Percentiles rank a stretch among this genome's conserved stretches.
Evolutionary conservation across 2,797 vertebrate species (phyloP).

Genomic region (Lepus townsendii): DNA sequence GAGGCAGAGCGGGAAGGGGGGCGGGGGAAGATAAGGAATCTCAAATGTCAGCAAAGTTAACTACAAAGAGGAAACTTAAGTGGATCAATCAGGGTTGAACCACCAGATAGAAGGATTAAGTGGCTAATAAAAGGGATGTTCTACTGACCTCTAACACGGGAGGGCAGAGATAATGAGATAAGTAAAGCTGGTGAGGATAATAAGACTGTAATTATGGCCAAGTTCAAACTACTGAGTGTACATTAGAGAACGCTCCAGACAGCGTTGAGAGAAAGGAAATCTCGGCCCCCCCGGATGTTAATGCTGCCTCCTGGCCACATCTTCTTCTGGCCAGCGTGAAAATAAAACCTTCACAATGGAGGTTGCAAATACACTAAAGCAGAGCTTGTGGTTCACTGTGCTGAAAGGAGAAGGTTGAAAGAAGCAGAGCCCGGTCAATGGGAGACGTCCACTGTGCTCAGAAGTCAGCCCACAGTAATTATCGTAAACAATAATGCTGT

Average conservation of each 20-base stretch:
- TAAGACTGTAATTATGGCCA: constrained; percentile 89
- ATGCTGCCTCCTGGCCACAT: neutral
- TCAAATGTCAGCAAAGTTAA: constrained; percentile 89
- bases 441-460: neutral
- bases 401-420: neutral
- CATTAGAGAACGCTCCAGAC: constrained; percentile 84
- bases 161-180: constrained; percentile 90
- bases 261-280: constrained; percentile 37
- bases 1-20: constrained; percentile 63
- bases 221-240: constrained; percentile 87
- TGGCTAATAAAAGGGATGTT: constrained; percentile 89
- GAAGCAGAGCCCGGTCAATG: neutral
- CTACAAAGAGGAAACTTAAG: constrained; percentile 85
- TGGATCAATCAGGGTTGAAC: constrained; percentile 88
- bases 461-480: neutral
- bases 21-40: constrained; percentile 79
- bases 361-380: neutral
- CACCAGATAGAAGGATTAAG: constrained; percentile 90
- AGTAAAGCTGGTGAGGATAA: constrained; percentile 91
- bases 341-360: neutral
- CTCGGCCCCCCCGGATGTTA: neutral
- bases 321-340: constrained; percentile 11
- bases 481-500: neutral
- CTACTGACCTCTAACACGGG: constrained; percentile 88
- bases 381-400: neutral